Base-by-base conservation (phyloP, 1,140 invertebrate species). In the Mizuhopecten yessoensis region DNA sequence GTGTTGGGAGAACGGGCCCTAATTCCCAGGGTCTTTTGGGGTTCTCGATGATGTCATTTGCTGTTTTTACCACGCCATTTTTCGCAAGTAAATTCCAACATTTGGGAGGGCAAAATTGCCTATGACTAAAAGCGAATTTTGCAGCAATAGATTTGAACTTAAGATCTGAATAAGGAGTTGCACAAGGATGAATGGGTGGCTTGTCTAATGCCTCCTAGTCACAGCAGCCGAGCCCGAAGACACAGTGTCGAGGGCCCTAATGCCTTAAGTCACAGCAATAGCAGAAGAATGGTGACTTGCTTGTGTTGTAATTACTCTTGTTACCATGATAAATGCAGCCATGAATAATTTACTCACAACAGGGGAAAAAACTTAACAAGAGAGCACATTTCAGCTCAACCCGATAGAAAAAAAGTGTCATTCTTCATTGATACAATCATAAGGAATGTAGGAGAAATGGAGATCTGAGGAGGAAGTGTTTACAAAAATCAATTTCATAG, bases 81-180 rank as follows among this genome's bases (percentile, higher is more conserved):
- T 75, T 75, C 57, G 23, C 23, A 75, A 75, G 57, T 29, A 75
- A 75, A 75, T 75, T 75, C 57, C 57, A 75, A 75, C 57, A 75
- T 75, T 75, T 75, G 57, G 57, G 57, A 75, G 57, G n/a, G 57
- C 57, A 75, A 75, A 75, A 75, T 75, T 75, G 57, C 57, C 57
- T 29, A 75, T 75, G 57, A 75, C 57, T 75, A 75, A 75, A 75
- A 75, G 23, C 23, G 57, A 75, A 75, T 75, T 75, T 75, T 75
- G 57, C 57, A 75, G 57, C 57, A 75, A 75, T 75, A 75, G 57
- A 75, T 75, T 75, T 75, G 57, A 75, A 75, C 57, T 75, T 75
- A 75, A 75, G 57, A 75, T 75, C 57, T 75, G 5, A 75, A 75
- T 75, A 75, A 75, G 57, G n/a, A 75, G 57, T 29, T 75, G 57